Percentiles rank a stretch among this genome's conserved stretches.
These are phyloP conservation scores for Callitettix versicolor DNA, from an alignment of 1,140 invertebrate genomes.

Conservation along the genomic window DNA sequence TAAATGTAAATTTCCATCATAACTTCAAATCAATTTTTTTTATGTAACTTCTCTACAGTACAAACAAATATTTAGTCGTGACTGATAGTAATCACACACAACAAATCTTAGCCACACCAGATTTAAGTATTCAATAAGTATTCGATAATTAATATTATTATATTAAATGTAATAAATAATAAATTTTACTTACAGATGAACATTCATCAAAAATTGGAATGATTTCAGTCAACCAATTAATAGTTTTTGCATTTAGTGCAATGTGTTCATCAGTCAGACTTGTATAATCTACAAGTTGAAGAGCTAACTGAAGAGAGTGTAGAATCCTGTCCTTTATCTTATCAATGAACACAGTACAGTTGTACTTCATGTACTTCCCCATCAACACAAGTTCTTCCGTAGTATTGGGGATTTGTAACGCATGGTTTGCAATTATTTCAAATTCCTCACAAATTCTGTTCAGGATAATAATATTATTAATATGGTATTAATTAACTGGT, in stretches of 20 bases:
- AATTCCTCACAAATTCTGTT: slow-evolving; percentile 5
- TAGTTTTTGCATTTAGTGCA: slow-evolving; percentile 24
- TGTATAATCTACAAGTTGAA: slow-evolving; percentile 55
- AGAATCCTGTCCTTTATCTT: slow-evolving; percentile 49
- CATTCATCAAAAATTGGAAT: slow-evolving; percentile 13
- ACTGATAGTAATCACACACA: too few species aligned
- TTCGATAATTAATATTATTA: too few species aligned
- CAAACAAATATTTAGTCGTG: too few species aligned
- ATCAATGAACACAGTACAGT: slow-evolving; percentile 46
- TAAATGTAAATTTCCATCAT: too few species aligned
- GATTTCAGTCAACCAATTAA: slow-evolving; percentile 14
- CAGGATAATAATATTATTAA: too few species aligned
- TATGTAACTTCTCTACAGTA: too few species aligned
- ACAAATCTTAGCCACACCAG: too few species aligned
- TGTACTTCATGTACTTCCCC: slow-evolving; percentile 51
- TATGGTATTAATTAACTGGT: too few species aligned
- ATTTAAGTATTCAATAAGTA: too few species aligned
- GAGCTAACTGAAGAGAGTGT: slow-evolving; percentile 47
- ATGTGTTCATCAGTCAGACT: slow-evolving; percentile 55
- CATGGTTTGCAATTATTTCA: neutral
- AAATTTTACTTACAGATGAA: slow-evolving; percentile 31
- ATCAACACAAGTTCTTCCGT: slow-evolving; percentile 59
- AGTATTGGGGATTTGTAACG: slow-evolving; percentile 47
- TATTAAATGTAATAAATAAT: too few species aligned
- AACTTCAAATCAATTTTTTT: too few species aligned